Conservation (phyloP, 1,140 invertebrate species). For the Periplaneta americana region DNA sequence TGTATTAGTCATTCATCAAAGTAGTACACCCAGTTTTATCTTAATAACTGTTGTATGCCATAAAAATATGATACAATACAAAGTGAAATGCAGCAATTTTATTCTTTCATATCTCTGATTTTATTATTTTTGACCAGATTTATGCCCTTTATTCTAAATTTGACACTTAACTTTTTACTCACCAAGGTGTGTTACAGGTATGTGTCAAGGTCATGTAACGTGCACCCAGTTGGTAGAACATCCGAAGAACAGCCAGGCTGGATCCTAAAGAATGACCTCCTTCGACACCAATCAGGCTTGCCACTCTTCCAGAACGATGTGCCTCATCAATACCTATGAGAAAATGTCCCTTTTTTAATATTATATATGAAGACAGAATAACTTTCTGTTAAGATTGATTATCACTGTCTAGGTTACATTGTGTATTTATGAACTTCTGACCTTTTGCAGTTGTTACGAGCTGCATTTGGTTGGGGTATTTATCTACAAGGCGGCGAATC, state of each 20-base stretch:
- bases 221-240: conserved; percentile 62
- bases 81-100: no score
- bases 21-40: no score
- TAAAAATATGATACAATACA: no score
- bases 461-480: conserved; percentile 54
- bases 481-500: conserved; percentile 61
- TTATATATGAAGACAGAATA: no score
- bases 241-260: conserved; percentile 58
- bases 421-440: conserved; percentile 27
- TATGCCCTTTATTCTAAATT: not conserved
- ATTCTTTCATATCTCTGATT: not conserved
- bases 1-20: no score
- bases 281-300: conserved; percentile 79
- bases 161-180: conserved; percentile 25
- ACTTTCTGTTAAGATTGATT: no score
- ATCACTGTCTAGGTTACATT: not conserved
- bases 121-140: not conserved
- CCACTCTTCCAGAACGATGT: conserved; percentile 69
- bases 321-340: conserved; percentile 63
- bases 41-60: no score
- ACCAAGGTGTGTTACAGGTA: conserved; percentile 74
- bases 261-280: conserved; percentile 68
- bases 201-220: conserved; percentile 76
- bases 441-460: conserved; percentile 53
- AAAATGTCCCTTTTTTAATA: conserved; percentile 9